Conservation (phyloP, 2,113 vertebrate genomes). For the Cynocephalus volans region DNA sequence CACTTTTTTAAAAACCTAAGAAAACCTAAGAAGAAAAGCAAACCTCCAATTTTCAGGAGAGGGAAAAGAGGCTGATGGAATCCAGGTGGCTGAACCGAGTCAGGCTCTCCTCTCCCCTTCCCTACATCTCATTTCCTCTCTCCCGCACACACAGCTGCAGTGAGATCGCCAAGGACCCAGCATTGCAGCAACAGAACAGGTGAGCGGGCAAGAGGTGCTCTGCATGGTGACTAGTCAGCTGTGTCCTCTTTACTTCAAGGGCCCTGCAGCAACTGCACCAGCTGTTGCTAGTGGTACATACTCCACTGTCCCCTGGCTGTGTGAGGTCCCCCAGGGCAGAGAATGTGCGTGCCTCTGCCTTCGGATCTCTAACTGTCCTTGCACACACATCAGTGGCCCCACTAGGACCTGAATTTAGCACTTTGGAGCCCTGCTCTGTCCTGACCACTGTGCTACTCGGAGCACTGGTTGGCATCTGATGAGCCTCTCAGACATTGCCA, state of each 20-base stretch:
- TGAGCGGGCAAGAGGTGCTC: background rate
- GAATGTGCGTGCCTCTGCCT: background rate
- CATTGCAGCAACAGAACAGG: background rate
- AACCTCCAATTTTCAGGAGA: background rate
- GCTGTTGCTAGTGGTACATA: background rate
- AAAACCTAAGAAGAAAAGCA: background rate
- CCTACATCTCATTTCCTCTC: background rate
- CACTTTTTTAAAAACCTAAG: conserved; percentile 17
- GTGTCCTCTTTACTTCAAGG: background rate
- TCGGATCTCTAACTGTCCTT: background rate
- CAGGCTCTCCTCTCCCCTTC: background rate
- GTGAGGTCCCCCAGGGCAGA: background rate
- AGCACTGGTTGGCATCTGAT: background rate
- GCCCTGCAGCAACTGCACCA: background rate
- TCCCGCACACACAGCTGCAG: background rate
- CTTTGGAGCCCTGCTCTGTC: background rate
- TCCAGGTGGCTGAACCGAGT: too few species aligned
- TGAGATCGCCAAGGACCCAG: background rate
- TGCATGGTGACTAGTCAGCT: too few species aligned
- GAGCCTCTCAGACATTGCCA: conserved; percentile 2
- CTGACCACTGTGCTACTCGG: background rate
- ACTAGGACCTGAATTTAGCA: background rate
- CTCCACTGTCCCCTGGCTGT: too few species aligned
- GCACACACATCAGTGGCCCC: background rate
- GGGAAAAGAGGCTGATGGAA: background rate